Percentiles rank a stretch among this genome's conserved stretches.
These are phyloP conservation scores for Manduca sexta DNA, from an alignment of 1,140 invertebrate genomes.

Conservation along the genomic window DNA sequence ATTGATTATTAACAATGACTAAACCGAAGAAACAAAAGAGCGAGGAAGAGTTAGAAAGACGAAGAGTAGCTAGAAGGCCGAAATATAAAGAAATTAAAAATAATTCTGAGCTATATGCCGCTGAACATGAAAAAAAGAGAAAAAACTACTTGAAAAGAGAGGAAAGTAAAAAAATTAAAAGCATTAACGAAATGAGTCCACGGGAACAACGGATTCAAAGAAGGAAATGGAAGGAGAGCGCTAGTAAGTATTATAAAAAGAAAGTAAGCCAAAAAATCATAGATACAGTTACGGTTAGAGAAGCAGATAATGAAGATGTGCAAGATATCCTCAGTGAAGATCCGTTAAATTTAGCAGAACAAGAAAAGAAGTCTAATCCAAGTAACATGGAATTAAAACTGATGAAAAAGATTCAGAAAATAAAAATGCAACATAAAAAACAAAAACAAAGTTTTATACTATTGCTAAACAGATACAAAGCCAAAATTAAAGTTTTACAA, in stretches of 20 bases:
- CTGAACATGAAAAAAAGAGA: slow-evolving; percentile 16
- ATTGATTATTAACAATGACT: background rate
- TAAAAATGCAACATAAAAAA: too few relatives aligned
- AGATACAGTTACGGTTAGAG: too few relatives aligned
- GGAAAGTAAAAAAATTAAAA: slow-evolving; percentile 16
- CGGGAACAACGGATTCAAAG: slow-evolving; percentile 5
- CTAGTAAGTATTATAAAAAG: background rate
- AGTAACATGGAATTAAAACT: too few relatives aligned
- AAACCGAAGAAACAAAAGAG: background rate
- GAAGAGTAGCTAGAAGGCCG: slow-evolving; percentile 2
- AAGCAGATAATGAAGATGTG: too few relatives aligned
- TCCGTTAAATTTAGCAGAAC: too few relatives aligned
- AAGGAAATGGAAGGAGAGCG: slow-evolving; percentile 6
- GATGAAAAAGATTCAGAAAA: too few relatives aligned
- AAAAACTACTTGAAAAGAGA: slow-evolving; percentile 13
- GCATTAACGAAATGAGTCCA: slow-evolving; percentile 3
- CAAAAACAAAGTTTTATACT: too few relatives aligned
- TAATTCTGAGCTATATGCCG: slow-evolving; percentile 12
- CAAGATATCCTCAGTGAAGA: too few relatives aligned
- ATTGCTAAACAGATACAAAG: too few relatives aligned
- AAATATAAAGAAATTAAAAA: slow-evolving; percentile 15
- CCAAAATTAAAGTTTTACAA: too few relatives aligned
- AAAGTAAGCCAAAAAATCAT: too few relatives aligned
- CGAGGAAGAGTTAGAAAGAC: background rate
- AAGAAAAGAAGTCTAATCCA: too few relatives aligned